A percentile compares a stretch with the other conserved stretches of the same genome.
These are phyloP conservation scores for Leptestheria dahalacensis DNA, from an alignment of 1,140 invertebrate species.

Conservation along the genomic window DNA sequence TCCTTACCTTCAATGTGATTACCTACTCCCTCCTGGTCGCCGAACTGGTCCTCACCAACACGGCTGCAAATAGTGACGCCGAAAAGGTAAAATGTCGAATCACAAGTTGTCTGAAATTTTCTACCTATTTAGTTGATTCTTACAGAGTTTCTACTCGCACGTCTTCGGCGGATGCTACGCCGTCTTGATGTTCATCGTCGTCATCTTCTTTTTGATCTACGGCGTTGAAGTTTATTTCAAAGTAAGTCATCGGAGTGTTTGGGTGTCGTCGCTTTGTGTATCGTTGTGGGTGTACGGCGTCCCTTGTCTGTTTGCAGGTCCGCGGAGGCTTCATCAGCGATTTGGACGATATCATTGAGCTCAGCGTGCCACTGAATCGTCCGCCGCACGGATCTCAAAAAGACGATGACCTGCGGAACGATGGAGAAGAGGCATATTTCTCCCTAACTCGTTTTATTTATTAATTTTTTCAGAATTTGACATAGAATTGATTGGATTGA, in stretches of 20 bases:
- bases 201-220: conserved; percentile 86
- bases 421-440: background rate
- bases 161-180: conserved; percentile 87
- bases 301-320: conserved; percentile 18
- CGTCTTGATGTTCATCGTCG: conserved; percentile 71
- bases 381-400: background rate
- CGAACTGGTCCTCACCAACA: conserved; percentile 55
- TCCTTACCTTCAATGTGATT: conserved; percentile 76
- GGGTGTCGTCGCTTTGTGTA: background rate
- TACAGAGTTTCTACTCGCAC: conserved; percentile 55
- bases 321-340: conserved; percentile 22
- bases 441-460: background rate
- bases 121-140: conserved; percentile 18
- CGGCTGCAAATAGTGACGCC: conserved; percentile 42
- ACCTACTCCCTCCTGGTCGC: conserved; percentile 69
- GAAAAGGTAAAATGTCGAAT: conserved; percentile 34
- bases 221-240: conserved; percentile 90
- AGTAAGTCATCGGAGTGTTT: conserved; percentile 44
- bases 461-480: background rate
- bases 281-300: background rate
- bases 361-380: background rate
- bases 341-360: conserved; percentile 3
- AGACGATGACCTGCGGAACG: background rate
- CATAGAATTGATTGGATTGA: too few relatives aligned
- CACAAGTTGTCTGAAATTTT: background rate